phyloP scores from a whole-genome alignment of 1,140 invertebrate species.

The Drosophila pachea region DNA sequence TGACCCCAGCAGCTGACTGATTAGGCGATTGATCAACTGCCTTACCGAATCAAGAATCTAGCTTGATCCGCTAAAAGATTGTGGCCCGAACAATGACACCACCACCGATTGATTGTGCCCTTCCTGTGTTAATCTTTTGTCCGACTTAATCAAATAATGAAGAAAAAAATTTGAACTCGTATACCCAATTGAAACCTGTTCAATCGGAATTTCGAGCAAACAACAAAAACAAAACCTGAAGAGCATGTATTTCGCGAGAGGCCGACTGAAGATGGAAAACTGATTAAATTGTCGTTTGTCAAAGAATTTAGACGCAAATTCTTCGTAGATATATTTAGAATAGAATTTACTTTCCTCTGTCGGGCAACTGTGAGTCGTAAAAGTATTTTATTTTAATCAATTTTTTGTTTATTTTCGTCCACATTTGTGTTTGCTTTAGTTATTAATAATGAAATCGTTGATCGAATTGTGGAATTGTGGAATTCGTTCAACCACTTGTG shows the following conservation, averaged over 20 bases:
- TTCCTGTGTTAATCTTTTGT: too few relatives aligned
- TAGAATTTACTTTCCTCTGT: neutral
- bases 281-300: slow-evolving; percentile 2
- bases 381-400: neutral
- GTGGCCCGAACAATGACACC: too few relatives aligned
- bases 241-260: slow-evolving; percentile 1
- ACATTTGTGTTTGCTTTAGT: neutral
- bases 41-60: neutral
- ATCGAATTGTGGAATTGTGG: slow-evolving; percentile 1
- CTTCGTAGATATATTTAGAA: neutral
- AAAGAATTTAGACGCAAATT: too few relatives aligned
- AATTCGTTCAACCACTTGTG: slow-evolving; percentile 32
- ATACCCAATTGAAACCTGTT: neutral
- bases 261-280: slow-evolving; percentile 2
- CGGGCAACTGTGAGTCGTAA: too few relatives aligned
- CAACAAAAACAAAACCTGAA: neutral
- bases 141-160: neutral
- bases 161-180: neutral
- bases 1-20: neutral
- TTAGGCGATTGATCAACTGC: neutral
- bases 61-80: neutral
- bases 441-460: slow-evolving; percentile 12
- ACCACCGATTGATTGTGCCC: too few relatives aligned
- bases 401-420: neutral
- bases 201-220: neutral